Base-by-base conservation (phyloP, 2,888 invertebrate genomes). In the Phasia obesa region DNA sequence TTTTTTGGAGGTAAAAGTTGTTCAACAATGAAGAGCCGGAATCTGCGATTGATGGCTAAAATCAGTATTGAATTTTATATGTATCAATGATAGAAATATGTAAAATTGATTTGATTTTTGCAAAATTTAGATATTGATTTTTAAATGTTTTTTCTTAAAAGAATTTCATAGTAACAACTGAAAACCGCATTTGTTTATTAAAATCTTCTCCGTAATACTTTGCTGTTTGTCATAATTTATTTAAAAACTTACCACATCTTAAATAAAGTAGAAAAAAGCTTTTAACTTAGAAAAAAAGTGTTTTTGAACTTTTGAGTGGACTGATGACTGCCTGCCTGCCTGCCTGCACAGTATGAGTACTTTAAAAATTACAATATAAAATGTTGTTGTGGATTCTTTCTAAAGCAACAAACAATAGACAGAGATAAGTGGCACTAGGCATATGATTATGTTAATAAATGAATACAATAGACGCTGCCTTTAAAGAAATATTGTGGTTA, bases 291-390 rank as follows among this genome's bases (percentile, higher is more conserved):
- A 17, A 55, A 47, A 49, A 31, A 59, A 42, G 42, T 55, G 55
- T 64, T 62, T 77, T 70, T 78, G 77, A 78, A 78, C 77, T 78
- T 19, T 70, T 57, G 64, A 78, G 77, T 78, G 70, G 70, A 44
- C 27, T 57, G 35, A 27, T 49, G 17, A 21, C n/a, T n/a, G n/a
- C n/a, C n/a, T n/a, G n/a, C n/a, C n/a, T n/a, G n/a, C n/a, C n/a
- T n/a, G n/a, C n/a, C n/a, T n/a, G n/a, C 21, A 25, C 15, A 57
- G 42, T 65, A 59, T 35, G 44, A 70, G 31, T 65, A 15, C 65
- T 19, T 25, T 44, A 44, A 49, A 31, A 77, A 55, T 70, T 70
- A 65, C 71, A 78, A 71, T 64, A 78, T n/a, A 67, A 59, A 17
- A 38, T 55, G 35, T 59, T 55, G 35, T 59, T 51, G 21, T 23